Evolutionary conservation across 2,888 invertebrate species (phyloP), one percentile per base, ranked within the genome.

Genomic region (Choreutis nemorana): DNA sequence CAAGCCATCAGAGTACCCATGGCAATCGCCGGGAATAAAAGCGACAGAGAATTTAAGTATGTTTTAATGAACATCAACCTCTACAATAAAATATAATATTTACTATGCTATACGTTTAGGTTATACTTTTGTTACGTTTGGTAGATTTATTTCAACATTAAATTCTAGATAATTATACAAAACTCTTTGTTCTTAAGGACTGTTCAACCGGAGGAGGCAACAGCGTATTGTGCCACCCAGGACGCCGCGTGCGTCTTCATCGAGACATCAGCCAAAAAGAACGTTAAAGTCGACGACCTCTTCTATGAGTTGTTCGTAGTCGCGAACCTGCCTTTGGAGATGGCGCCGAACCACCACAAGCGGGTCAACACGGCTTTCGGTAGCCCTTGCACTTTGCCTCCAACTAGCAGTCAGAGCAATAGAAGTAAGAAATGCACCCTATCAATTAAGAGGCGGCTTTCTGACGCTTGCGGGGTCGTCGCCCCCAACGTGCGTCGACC

Each of bases 331-430:
- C 93, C 93, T 0, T 67, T 90, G 46, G 93, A 94, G 75, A 94
- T 94, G 93, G 91, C 91, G 11, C 91, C 91, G 0, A 91, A 91
- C 50, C 88, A 91, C 55, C 93, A 93, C 63, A 87, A 91, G 49
- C 83, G 89, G 34, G 88, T 93, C 23, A 87, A 85, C 45, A 85
- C 87, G 8, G 86, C 85, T 5, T 90, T 90, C 40, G 85, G 90
- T 3, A 87, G 89, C 31, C 90, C 90, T 0, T 89, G 88, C 40
- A 89, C 89, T 5, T 55, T 90, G 39, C 88, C 88, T 2, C 86
- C 87, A 0, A 86, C 87, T 0, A 82, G 86, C 39, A 82, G 83
- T 15, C 84, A 85, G 37, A 79, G 82, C 23, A 86, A 82, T 54
- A 81, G 84, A 46, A 82, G 83, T 51, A 88, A 88, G 56, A 87